Conservation (phyloP, 2,888 invertebrate species). For the Epiperipatus broadwayi region DNA sequence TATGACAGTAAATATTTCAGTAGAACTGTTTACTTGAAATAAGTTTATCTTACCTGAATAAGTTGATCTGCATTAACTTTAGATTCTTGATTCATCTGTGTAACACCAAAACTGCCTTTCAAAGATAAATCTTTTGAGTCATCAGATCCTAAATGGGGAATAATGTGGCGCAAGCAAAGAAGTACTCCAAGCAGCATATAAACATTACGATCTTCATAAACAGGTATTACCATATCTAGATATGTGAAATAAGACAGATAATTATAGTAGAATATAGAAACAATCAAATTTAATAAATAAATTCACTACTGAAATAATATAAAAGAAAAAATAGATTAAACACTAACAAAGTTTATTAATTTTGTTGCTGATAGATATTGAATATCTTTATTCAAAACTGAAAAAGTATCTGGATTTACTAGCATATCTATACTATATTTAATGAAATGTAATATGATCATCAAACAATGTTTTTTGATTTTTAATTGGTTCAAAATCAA, state of each 20-base stretch:
- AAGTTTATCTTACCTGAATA: slow-evolving; percentile 24
- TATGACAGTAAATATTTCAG: too few relatives aligned
- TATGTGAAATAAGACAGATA: slow-evolving; percentile 13
- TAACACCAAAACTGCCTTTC: slow-evolving; percentile 24
- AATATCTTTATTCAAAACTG: too few relatives aligned
- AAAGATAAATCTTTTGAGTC: slow-evolving; percentile 20
- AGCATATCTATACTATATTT: too few relatives aligned
- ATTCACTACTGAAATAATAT: too few relatives aligned
- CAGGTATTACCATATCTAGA: slow-evolving; percentile 40
- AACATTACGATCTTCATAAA: slow-evolving; percentile 33
- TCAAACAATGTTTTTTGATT: too few relatives aligned
- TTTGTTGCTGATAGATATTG: too few relatives aligned
- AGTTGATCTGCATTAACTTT: slow-evolving; percentile 24
- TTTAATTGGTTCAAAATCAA: too few relatives aligned
- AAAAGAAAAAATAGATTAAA: background rate
- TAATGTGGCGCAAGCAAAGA: slow-evolving; percentile 41
- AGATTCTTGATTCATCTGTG: slow-evolving; percentile 17
- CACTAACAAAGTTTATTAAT: too few relatives aligned
- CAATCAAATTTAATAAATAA: slow-evolving; percentile 10
- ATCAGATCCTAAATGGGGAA: slow-evolving; percentile 34
- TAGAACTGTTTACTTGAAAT: too few relatives aligned
- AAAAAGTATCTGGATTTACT: too few relatives aligned
- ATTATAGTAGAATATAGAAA: too few relatives aligned
- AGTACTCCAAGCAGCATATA: slow-evolving; percentile 43
- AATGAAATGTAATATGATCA: too few relatives aligned